These are phyloP conservation scores for Philopotamus ludificatus DNA, from an alignment of 1,140 invertebrate genomes.

Conservation along the genomic window DNA sequence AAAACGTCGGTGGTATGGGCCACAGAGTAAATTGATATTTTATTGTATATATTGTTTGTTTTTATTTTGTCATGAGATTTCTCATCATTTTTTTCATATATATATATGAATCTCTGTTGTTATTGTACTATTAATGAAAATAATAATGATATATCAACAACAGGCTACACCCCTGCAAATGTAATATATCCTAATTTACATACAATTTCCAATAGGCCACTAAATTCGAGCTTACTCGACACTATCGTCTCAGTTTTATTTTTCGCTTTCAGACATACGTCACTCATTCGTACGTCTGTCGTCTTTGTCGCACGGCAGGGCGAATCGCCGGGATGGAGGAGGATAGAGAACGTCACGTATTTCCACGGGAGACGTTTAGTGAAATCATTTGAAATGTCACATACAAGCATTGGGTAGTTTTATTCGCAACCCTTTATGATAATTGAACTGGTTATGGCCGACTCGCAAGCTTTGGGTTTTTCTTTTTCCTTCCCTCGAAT, in stretches of 20 bases:
- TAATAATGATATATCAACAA: too few relatives aligned
- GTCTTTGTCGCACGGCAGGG: background rate
- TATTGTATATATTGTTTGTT: too few relatives aligned
- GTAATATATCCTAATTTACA: constrained; percentile 41
- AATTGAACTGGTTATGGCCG: constrained; percentile 40
- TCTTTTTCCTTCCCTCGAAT: too few relatives aligned
- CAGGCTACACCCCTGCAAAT: constrained; percentile 32
- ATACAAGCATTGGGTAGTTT: constrained; percentile 41
- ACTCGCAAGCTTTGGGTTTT: too few relatives aligned
- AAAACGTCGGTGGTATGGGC: too few relatives aligned
- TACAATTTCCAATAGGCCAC: constrained; percentile 42
- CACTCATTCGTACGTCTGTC: constrained; percentile 6
- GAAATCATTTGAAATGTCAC: constrained; percentile 41
- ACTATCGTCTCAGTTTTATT: constrained; percentile 34
- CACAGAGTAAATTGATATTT: too few relatives aligned
- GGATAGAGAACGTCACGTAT: background rate
- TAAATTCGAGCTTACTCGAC: constrained; percentile 41
- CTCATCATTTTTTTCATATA: too few relatives aligned
- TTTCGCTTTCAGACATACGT: background rate
- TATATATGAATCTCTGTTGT: too few relatives aligned
- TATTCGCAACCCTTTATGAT: constrained; percentile 40
- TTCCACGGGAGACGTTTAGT: constrained; percentile 10
- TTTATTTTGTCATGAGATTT: too few relatives aligned
- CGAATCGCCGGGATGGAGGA: background rate
- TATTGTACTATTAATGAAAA: too few relatives aligned